Percentiles rank a stretch among this genome's conserved stretches.
These are phyloP conservation scores for Nasonia oneida DNA, from an alignment of 2,888 invertebrate species.

Conservation along the genomic window DNA sequence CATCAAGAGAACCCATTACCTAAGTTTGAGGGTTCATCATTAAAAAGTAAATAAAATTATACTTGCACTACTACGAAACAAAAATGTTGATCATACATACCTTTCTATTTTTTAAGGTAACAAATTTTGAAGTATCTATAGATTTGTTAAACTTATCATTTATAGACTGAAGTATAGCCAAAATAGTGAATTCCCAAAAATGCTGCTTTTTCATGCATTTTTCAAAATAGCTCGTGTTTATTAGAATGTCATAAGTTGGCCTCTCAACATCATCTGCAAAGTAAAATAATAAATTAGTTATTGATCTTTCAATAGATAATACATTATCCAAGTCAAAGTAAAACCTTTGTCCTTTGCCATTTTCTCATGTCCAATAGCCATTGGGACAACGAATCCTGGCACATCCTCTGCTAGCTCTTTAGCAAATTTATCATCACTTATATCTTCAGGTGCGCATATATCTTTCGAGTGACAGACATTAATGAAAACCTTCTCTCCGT, in stretches of 20 bases:
- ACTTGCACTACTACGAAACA: slow-evolving; percentile 23
- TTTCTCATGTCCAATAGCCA: slow-evolving; percentile 93
- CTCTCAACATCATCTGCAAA: slow-evolving; percentile 84
- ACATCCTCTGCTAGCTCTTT: slow-evolving; percentile 82
- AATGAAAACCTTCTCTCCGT: slow-evolving; percentile 88
- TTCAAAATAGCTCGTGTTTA: slow-evolving; percentile 88
- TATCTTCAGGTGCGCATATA: slow-evolving; percentile 87
- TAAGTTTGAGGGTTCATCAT: slow-evolving; percentile 55
- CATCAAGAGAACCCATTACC: slow-evolving; percentile 86
- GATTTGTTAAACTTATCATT: slow-evolving; percentile 89
- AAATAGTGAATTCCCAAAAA: slow-evolving; percentile 90
- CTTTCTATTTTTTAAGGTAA: slow-evolving; percentile 87
- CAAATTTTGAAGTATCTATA: slow-evolving; percentile 84
- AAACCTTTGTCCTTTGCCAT: slow-evolving; percentile 87
- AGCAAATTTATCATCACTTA: slow-evolving; percentile 80
- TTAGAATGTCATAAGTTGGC: slow-evolving; percentile 90
- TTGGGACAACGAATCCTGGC: slow-evolving; percentile 89
- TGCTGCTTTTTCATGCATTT: slow-evolving; percentile 86
- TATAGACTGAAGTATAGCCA: slow-evolving; percentile 89
- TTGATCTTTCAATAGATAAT: slow-evolving; percentile 5
- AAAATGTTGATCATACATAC: slow-evolving; percentile 62
- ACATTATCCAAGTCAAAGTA: slow-evolving; percentile 15
- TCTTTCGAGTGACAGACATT: slow-evolving; percentile 91
- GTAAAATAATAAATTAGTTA: slow-evolving; percentile 17
- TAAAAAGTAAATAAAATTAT: slow-evolving; percentile 5